These are phyloP conservation scores for Chrysolina americana DNA, from an alignment of 2,888 invertebrate genomes.

Conservation along the genomic window DNA sequence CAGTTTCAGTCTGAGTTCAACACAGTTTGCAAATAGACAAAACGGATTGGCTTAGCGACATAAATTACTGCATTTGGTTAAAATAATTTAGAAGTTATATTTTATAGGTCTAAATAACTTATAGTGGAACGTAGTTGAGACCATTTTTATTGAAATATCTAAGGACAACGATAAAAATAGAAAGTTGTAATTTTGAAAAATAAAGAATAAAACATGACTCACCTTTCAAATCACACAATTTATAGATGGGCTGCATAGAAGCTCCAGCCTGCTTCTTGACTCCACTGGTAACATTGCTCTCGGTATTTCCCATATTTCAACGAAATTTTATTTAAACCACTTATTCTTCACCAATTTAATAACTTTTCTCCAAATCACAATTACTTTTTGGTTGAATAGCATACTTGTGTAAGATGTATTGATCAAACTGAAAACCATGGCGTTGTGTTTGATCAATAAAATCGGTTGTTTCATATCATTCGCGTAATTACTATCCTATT, in stretches of 20 bases:
- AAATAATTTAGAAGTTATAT: no score
- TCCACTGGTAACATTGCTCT: constrained; percentile 92
- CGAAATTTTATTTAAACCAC: constrained; percentile 24
- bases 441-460: constrained; percentile 36
- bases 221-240: constrained; percentile 92
- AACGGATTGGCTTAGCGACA: no score
- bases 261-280: constrained; percentile 96
- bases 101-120: no score
- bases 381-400: constrained; percentile 48
- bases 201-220: constrained; percentile 42
- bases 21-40: no score
- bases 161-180: no score
- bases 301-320: constrained; percentile 83
- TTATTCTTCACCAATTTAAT: constrained; percentile 27
- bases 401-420: constrained; percentile 38
- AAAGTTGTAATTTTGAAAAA: no score
- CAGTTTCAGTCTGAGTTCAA: no score
- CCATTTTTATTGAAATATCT: no score
- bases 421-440: constrained; percentile 36
- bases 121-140: no score
- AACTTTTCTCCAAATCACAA: constrained; percentile 43
- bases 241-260: constrained; percentile 87
- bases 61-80: no score
- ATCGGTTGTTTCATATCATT: not conserved
- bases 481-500: not conserved